Evolutionary conservation across 92 coral and sea anemone genomes (phyloP).

Genomic region (Epizoanthus stellaris): DNA sequence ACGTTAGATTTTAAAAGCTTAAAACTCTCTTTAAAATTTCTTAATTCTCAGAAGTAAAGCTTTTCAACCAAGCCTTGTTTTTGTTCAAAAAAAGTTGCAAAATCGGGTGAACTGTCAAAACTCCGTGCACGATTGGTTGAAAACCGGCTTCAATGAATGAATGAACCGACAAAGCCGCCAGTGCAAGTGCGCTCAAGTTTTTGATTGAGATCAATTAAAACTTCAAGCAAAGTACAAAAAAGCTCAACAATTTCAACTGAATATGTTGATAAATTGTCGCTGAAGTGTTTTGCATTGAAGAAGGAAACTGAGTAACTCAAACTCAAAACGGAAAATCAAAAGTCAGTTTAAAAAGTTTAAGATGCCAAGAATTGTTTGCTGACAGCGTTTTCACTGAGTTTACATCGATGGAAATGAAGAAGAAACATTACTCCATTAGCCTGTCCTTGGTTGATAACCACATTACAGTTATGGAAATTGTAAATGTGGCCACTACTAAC

Average conservation of each 20-base stretch:
- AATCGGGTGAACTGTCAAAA: constrained; percentile 6
- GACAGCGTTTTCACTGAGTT: constrained; percentile 10
- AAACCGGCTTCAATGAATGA: constrained; percentile 4
- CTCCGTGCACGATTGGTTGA: constrained; percentile 5
- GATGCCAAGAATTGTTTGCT: constrained; percentile 16
- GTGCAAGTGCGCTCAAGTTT: constrained; percentile 16
- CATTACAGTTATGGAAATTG: constrained; percentile 4
- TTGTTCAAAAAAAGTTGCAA: constrained; percentile 3
- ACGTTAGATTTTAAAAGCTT: constrained; percentile 4
- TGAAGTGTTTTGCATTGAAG: too few relatives aligned
- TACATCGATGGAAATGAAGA: constrained; percentile 28
- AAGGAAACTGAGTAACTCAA: too few relatives aligned
- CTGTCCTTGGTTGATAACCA: constrained; percentile 18
- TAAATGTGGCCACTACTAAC: too few relatives aligned
- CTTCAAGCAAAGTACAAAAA: too few relatives aligned
- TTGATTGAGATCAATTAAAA: constrained; percentile 9
- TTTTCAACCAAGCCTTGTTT: too few relatives aligned
- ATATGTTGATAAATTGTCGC: too few relatives aligned
- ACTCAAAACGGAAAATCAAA: too few relatives aligned
- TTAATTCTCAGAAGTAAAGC: too few relatives aligned
- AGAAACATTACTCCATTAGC: background rate
- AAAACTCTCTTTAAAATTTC: background rate
- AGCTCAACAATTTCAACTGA: too few relatives aligned
- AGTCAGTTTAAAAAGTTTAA: constrained; percentile 6
- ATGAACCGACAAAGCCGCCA: background rate